Evolutionary conservation across 1,140 invertebrate genomes (phyloP).

Genomic region (Rhynchophorus ferrugineus): DNA sequence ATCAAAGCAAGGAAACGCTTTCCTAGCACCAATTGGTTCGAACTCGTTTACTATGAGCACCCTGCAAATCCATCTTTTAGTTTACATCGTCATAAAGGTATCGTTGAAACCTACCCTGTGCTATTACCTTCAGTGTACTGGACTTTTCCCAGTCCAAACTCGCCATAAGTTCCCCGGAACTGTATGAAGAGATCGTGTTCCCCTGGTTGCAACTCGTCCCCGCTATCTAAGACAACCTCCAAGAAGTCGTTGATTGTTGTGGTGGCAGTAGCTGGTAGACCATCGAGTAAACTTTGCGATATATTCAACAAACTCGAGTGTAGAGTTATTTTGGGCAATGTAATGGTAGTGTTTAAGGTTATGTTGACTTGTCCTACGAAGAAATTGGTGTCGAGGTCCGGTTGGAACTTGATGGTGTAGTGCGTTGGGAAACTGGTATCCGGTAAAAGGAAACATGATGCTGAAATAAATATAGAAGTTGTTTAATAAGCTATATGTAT

Average conservation of each 20-base stretch:
- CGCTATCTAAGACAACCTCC: conserved; percentile 5
- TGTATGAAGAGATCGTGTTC: conserved; percentile 9
- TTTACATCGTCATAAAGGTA: neutral
- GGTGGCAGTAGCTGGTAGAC: neutral
- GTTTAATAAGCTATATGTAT: no score
- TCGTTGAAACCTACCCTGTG: conserved; percentile 5
- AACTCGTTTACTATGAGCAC: conserved; percentile 74
- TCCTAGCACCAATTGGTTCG: conserved; percentile 73
- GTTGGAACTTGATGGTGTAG: conserved; percentile 18
- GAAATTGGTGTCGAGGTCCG: conserved; percentile 16
- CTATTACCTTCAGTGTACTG: neutral
- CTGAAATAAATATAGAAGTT: no score
- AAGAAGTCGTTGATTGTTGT: conserved; percentile 7
- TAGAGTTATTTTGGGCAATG: conserved; percentile 5
- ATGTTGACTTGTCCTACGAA: conserved; percentile 19
- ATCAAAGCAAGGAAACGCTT: conserved; percentile 91
- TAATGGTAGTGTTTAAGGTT: conserved; percentile 2
- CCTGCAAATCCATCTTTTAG: neutral
- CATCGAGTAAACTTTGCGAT: conserved; percentile 6
- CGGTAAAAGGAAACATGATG: no score
- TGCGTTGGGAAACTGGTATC: no score
- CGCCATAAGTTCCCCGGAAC: conserved; percentile 5
- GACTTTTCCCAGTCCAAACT: conserved; percentile 10
- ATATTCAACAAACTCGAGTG: conserved; percentile 11
- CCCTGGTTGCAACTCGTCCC: conserved; percentile 12